Conservation (phyloP, 2,888 invertebrate species). For the Beris chalybata region DNA sequence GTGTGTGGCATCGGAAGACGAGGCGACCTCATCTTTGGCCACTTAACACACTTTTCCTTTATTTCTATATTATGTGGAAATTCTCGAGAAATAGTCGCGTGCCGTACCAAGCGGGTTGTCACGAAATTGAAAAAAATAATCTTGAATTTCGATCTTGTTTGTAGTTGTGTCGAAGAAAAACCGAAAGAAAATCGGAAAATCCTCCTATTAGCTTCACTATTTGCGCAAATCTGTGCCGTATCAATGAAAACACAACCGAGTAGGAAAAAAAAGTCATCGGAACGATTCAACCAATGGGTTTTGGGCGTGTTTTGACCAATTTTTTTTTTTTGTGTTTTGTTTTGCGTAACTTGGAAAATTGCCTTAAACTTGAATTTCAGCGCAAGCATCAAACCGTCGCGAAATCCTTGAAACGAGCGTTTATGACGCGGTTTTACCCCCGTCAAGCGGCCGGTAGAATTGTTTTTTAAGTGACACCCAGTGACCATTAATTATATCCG, state of each 20-base stretch:
- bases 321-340: slow-evolving; percentile 3
- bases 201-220: background rate
- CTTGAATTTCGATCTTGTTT: too few relatives aligned
- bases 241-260: slow-evolving; percentile 20
- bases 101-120: too few relatives aligned
- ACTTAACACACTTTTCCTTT: too few relatives aligned
- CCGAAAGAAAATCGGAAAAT: too few relatives aligned
- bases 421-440: slow-evolving; percentile 7
- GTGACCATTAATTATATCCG: slow-evolving; percentile 16
- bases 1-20: too few relatives aligned
- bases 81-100: too few relatives aligned
- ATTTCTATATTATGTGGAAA: too few relatives aligned
- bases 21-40: too few relatives aligned
- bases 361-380: slow-evolving; percentile 33
- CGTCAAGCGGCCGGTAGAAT: slow-evolving; percentile 10
- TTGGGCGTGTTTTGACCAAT: slow-evolving; percentile 24
- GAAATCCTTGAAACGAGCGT: background rate
- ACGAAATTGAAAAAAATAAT: too few relatives aligned
- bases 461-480: slow-evolving; percentile 9
- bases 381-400: slow-evolving; percentile 1
- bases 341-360: slow-evolving; percentile 29
- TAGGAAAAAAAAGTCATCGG: slow-evolving; percentile 14
- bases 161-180: too few relatives aligned
- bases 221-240: slow-evolving; percentile 19
- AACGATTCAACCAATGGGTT: slow-evolving; percentile 17